A percentile compares a stretch with the other conserved stretches of the same genome.
Evolutionary conservation across 2,113 vertebrate species (phyloP).

Genomic region (Rhabdomys dilectus): DNA sequence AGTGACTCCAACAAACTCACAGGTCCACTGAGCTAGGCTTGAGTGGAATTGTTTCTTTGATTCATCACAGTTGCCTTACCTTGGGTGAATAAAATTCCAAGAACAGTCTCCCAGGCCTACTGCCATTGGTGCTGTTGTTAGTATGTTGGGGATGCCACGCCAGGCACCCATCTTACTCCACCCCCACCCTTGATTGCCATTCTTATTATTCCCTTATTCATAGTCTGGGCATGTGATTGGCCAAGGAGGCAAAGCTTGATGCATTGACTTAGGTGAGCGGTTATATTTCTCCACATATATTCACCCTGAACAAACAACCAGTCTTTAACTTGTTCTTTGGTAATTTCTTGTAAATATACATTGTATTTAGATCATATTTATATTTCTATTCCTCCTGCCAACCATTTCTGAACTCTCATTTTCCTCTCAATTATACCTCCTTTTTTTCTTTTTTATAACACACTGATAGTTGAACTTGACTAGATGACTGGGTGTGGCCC

Average conservation of each 20-base stretch:
- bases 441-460: background rate
- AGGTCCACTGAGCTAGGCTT: background rate
- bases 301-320: background rate
- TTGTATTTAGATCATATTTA: background rate
- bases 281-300: background rate
- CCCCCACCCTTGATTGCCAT: background rate
- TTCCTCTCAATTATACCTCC: background rate
- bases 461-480: background rate
- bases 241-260: background rate
- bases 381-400: no score
- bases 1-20: background rate
- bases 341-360: background rate
- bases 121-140: background rate
- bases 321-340: background rate
- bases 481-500: background rate
- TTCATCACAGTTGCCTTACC: background rate
- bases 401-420: background rate
- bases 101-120: no score
- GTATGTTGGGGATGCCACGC: background rate
- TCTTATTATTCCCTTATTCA: background rate
- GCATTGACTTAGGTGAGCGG: background rate
- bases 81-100: background rate
- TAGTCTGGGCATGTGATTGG: no score
- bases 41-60: background rate
- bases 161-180: background rate